These are phyloP conservation scores for Phrynocephalus versicolor DNA, from an alignment of 2,113 vertebrate genomes.

Conservation along the genomic window DNA sequence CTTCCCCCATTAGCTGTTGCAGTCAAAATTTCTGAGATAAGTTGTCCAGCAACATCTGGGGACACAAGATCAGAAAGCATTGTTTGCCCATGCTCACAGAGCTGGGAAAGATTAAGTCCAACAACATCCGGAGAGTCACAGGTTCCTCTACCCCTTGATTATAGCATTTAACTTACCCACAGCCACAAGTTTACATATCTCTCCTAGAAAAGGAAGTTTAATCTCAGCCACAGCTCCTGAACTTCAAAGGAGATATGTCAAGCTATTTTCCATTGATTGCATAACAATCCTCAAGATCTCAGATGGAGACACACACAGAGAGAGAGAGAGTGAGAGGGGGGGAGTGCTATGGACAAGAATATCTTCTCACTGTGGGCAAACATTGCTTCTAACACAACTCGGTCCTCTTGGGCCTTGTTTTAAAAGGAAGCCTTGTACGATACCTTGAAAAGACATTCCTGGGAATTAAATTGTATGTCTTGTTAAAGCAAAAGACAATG, in stretches of 20 bases:
- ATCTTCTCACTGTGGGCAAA: slow-evolving; percentile 5
- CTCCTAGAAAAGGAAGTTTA: not conserved
- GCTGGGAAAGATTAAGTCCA: too few relatives aligned
- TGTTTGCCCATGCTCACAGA: too few relatives aligned
- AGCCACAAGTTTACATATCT: not conserved
- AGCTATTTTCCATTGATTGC: not conserved
- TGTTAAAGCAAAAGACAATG: slow-evolving; percentile 18
- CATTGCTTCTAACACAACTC: not conserved
- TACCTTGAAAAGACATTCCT: slow-evolving; percentile 14
- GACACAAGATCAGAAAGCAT: too few relatives aligned
- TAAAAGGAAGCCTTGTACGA: slow-evolving; percentile 20
- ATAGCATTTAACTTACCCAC: not conserved
- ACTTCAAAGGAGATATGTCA: not conserved
- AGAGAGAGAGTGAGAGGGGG: too few relatives aligned
- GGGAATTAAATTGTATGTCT: slow-evolving; percentile 19
- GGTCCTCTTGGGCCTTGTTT: slow-evolving; percentile 17
- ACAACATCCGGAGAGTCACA: too few relatives aligned
- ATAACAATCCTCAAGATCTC: not conserved
- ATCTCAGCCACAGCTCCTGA: not conserved
- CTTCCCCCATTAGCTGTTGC: too few relatives aligned
- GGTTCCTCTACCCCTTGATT: not conserved
- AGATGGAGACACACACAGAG: too few relatives aligned
- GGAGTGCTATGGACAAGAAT: not conserved
- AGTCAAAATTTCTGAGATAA: too few relatives aligned
- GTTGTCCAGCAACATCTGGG: too few relatives aligned